These are phyloP conservation scores for Lycopodina hypogea DNA, from an alignment of 37 sponge, comb jelly and placozoan species.

Conservation along the genomic window DNA sequence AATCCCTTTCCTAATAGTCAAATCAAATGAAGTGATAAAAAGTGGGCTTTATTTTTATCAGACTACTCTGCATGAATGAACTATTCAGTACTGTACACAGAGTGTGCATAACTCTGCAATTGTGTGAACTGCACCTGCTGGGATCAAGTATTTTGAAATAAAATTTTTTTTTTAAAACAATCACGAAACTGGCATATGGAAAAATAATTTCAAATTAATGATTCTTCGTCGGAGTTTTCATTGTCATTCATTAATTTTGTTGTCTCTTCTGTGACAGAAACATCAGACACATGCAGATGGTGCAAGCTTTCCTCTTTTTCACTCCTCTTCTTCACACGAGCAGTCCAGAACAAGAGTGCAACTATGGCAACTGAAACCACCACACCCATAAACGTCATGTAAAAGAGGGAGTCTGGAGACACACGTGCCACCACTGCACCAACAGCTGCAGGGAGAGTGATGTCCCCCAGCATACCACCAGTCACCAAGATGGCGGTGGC, in stretches of 20 bases:
- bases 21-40: too few relatives aligned
- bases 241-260: neutral
- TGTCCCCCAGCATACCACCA: conserved; percentile 46
- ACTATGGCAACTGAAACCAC: conserved; percentile 3
- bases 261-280: neutral
- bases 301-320: neutral
- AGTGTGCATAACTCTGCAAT: too few relatives aligned
- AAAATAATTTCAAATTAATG: too few relatives aligned
- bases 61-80: too few relatives aligned
- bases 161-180: too few relatives aligned
- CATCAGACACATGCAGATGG: neutral
- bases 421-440: conserved; percentile 23
- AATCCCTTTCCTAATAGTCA: too few relatives aligned
- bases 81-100: too few relatives aligned
- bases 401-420: conserved; percentile 19
- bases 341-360: conserved; percentile 7
- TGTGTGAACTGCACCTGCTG: too few relatives aligned
- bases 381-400: conserved; percentile 27
- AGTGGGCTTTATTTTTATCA: too few relatives aligned
- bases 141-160: too few relatives aligned
- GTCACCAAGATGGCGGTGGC: conserved; percentile 31
- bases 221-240: neutral
- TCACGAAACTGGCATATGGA: too few relatives aligned
- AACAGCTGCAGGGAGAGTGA: conserved; percentile 27
- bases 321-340: conserved; percentile 1